Evolutionary conservation across 2,797 vertebrate genomes (phyloP).

Genomic region (Serranus cabrilla): DNA sequence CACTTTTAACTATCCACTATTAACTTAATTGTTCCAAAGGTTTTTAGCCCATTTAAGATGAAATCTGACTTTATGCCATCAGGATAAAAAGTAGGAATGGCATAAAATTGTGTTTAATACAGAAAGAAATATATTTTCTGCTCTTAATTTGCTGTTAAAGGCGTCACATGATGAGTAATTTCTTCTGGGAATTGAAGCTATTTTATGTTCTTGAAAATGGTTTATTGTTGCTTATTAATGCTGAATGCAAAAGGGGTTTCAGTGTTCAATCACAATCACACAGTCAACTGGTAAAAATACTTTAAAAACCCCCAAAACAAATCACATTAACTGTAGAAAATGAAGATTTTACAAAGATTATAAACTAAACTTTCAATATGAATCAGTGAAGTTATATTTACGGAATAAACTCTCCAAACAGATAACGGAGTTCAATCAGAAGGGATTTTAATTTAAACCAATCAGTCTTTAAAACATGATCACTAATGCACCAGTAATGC

Average conservation of each 20-base stretch:
- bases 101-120: background rate
- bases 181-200: background rate
- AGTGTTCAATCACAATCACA: background rate
- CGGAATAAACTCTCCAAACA: conserved; percentile 6
- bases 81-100: background rate
- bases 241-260: background rate
- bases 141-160: background rate
- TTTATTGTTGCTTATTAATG: background rate
- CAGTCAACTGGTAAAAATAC: too few species aligned
- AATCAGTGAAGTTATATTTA: too few species aligned
- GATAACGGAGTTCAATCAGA: background rate
- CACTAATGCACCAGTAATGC: too few species aligned
- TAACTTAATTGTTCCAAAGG: too few species aligned
- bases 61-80: background rate
- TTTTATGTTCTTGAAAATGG: background rate
- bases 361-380: too few species aligned
- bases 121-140: background rate
- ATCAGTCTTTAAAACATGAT: conserved; percentile 10
- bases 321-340: background rate
- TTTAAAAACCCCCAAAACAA: too few species aligned
- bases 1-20: too few species aligned
- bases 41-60: background rate
- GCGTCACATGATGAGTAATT: background rate
- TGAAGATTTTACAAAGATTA: too few species aligned
- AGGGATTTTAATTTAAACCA: conserved; percentile 24